Evolutionary conservation across 2,888 invertebrate species (phyloP), one percentile per base, ranked within the genome.

Genomic region (Tinea pellionella): DNA sequence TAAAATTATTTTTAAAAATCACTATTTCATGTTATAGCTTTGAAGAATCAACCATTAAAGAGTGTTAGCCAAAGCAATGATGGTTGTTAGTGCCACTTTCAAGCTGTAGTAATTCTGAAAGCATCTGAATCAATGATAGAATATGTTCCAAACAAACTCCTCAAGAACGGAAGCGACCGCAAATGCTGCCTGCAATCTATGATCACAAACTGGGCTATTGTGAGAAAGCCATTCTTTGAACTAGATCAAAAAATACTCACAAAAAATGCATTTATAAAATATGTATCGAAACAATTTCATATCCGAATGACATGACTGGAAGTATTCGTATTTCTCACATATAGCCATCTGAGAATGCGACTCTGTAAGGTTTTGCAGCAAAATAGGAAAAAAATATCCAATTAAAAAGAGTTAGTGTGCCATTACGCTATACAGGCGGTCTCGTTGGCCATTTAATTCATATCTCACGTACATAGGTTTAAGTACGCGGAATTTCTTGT

Each of bases 321-420:
- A 68, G 76, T 74, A 79, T 76, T 75, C 70, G 77, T 84, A 83
- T 83, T 80, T 81, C 80, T 80, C 78, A 75, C 80, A 74, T 73
- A 64, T 43, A n/a, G 57, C 32, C 57, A 57, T 32, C 32, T 57
- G 19, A 15, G 57, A 57, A 57, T 57, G 57, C 32, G 57, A 57
- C 57, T 15, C n/a, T 3, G 15, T 32, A 13, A 32, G 57, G 57
- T 57, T 57, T 57, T 57, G 57, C 32, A 11, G 57, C 32, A 15
- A 47, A 59, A 24, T 30, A 37, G 59, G 47, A 61, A 62, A 83
- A 85, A 84, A 61, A 62, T 65, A 71, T 73, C 79, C 82, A 85
- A 85, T 86, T 85, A 84, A 82, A 75, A 74, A 78, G 80, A 84
- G 80, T 76, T 78, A 81, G 65, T 67, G 72, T 69, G 68, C 76